Evolutionary conservation across 2,888 invertebrate species (phyloP).

Genomic region (Chloroclystis v-ata): DNA sequence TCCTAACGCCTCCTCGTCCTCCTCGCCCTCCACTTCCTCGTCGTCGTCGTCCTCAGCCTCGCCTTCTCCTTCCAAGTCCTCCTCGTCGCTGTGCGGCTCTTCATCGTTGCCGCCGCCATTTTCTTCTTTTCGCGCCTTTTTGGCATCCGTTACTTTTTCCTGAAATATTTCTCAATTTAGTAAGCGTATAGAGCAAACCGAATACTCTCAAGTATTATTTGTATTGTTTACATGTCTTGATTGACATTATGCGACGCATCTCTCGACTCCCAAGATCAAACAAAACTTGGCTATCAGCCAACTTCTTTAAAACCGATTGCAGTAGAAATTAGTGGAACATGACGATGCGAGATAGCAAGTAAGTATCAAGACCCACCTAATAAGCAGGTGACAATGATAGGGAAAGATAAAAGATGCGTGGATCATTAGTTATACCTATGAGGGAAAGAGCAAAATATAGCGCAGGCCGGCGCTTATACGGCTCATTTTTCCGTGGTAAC

Average conservation of each 20-base stretch:
- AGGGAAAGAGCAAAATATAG: slow-evolving; percentile 57
- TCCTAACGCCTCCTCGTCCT: slow-evolving; percentile 80
- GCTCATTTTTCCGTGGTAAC: slow-evolving; percentile 62
- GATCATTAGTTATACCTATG: slow-evolving; percentile 54
- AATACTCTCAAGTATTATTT: slow-evolving; percentile 16
- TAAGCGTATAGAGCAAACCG: neutral
- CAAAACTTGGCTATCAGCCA: slow-evolving; percentile 58
- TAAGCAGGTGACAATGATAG: slow-evolving; percentile 69
- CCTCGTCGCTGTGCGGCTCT: slow-evolving; percentile 80
- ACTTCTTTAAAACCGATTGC: slow-evolving; percentile 43
- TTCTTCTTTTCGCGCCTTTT: slow-evolving; percentile 89
- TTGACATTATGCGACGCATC: slow-evolving; percentile 31
- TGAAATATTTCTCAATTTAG: slow-evolving; percentile 42
- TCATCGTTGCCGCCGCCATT: slow-evolving; percentile 83
- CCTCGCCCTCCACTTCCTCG: slow-evolving; percentile 80
- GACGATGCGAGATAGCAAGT: slow-evolving; percentile 39
- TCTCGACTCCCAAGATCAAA: slow-evolving; percentile 44
- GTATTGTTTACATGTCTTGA: slow-evolving; percentile 38
- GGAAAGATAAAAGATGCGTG: slow-evolving; percentile 68
- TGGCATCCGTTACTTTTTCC: slow-evolving; percentile 86
- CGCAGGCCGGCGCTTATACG: slow-evolving; percentile 59
- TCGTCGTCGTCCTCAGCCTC: slow-evolving; percentile 79
- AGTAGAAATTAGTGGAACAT: slow-evolving; percentile 33
- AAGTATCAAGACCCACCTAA: slow-evolving; percentile 44
- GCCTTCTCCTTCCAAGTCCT: slow-evolving; percentile 79